Percentiles rank a stretch among this genome's conserved stretches.
Evolutionary conservation across 23 tunicate genomes (phyloP).

Genomic region (Oikopleura albicans): DNA sequence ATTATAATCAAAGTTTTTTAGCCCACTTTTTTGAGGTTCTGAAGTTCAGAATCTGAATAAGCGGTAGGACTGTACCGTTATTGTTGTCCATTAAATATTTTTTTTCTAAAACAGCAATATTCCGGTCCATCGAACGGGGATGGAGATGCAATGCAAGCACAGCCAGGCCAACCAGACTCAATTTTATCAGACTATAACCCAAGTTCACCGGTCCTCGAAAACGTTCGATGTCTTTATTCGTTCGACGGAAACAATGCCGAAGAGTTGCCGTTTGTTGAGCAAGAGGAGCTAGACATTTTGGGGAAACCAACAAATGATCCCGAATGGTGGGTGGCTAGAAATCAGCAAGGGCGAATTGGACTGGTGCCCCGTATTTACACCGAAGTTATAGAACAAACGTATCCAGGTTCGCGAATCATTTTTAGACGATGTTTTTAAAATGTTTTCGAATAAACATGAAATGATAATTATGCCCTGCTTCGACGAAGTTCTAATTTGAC

Average conservation of each 20-base stretch:
- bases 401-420: not conserved
- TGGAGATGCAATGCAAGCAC: not conserved
- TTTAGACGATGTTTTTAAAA: no score
- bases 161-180: not conserved
- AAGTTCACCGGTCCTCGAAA: not conserved
- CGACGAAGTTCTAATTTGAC: no score
- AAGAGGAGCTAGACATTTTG: not conserved
- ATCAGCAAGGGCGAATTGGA: not conserved
- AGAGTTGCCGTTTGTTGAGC: not conserved
- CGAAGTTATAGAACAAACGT: not conserved
- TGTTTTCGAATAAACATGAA: no score
- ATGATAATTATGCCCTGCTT: no score
- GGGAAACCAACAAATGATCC: constrained; percentile 3
- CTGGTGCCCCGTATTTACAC: constrained; percentile 6
- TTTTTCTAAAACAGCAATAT: no score
- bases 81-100: no score
- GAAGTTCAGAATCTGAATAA: no score
- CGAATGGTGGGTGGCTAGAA: constrained; percentile 14
- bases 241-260: not conserved
- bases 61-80: no score
- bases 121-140: no score
- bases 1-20: no score
- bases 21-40: no score
- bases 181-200: not conserved
- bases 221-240: not conserved